phyloP scores from a whole-genome alignment of 1,140 invertebrate genomes.

The Phymorhynchus buccinoides region DNA sequence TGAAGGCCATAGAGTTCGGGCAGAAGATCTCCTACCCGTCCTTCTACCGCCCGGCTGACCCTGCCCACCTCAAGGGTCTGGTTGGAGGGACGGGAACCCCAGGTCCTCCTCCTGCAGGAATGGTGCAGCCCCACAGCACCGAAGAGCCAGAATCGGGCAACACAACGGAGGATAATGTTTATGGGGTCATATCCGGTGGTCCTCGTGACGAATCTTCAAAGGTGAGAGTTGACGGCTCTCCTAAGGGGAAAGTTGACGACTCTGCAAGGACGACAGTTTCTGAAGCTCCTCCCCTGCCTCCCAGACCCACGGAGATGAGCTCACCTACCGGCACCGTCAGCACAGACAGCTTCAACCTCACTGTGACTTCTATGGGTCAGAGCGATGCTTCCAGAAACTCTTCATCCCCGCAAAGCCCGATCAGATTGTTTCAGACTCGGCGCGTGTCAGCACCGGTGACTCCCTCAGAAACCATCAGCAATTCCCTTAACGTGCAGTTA shows the following conservation, averaged over 20 bases:
- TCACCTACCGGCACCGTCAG: background rate
- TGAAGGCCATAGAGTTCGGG: slow-evolving; percentile 59
- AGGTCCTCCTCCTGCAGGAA: background rate
- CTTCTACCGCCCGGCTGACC: slow-evolving; percentile 50
- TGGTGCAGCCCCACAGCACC: background rate
- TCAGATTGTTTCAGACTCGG: background rate
- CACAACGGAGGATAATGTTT: background rate
- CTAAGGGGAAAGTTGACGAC: too few relatives aligned
- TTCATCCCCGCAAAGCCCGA: background rate
- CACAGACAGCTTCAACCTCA: background rate
- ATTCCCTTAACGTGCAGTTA: background rate
- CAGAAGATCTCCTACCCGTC: slow-evolving; percentile 46
- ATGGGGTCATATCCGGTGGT: slow-evolving; percentile 3
- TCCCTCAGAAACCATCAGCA: background rate
- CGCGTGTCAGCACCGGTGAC: slow-evolving; percentile 14
- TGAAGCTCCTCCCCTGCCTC: slow-evolving; percentile 36
- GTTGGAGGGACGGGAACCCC: slow-evolving; percentile 20
- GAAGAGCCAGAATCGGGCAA: background rate
- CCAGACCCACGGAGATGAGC: slow-evolving; percentile 9
- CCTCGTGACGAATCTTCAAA: background rate
- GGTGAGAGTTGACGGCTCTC: background rate
- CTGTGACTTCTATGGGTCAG: background rate
- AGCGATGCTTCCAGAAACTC: background rate
- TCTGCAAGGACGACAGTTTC: background rate
- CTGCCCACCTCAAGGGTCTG: slow-evolving; percentile 36